Evolutionary conservation across 2,113 vertebrate species (phyloP), one percentile per base, ranked within the genome.

Genomic region (Ictalurus furcatus): DNA sequence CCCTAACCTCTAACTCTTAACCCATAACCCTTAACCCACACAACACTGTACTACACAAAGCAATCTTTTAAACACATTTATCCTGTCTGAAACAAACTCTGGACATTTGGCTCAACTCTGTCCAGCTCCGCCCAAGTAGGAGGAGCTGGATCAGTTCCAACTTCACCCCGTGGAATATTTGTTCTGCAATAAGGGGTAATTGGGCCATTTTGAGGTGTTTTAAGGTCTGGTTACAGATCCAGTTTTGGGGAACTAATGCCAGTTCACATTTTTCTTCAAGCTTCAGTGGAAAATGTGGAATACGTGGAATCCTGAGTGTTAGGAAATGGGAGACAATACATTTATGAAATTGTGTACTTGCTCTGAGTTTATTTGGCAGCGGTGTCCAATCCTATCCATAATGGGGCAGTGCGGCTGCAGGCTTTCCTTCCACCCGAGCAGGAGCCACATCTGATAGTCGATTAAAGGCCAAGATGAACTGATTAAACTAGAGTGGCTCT

Each of bases 401-500:
- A 6, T 67, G 12, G 11, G 28, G 65, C 69, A 34, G 13, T 34
- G 28, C 4, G 28, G 69, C 69, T 73, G 30, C 30, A 40, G 67
- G 63, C 63, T 73, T 12, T 76, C 73, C 40, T 25, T 21, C 21
- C 73, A 21, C 37, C 8, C 37, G 23, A 48, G 76, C 48, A n/a
- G 28, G 25, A 54, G 48, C 76, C 13, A 80, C 48, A 80, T 54
- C 44, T 52, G 25, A 54, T 16, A 80, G 13, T 17, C 25, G 4
- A 79, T 54, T 54, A 80, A 80, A 54, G 14, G 44, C 79, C n/a
- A 81, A 56, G 79, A 81, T 28, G 54, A 80, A 80, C 76, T n/a
- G 76, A 80, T 54, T 81, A 81, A 81, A 81, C 54, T 30, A 2
- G n/a, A 2, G 2, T 4, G 79, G 14, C 28, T 34, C n/a, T 58